Evolutionary conservation across 2,888 invertebrate genomes (phyloP), one percentile per base, ranked within the genome.

Genomic region (Dioctria linearis): DNA sequence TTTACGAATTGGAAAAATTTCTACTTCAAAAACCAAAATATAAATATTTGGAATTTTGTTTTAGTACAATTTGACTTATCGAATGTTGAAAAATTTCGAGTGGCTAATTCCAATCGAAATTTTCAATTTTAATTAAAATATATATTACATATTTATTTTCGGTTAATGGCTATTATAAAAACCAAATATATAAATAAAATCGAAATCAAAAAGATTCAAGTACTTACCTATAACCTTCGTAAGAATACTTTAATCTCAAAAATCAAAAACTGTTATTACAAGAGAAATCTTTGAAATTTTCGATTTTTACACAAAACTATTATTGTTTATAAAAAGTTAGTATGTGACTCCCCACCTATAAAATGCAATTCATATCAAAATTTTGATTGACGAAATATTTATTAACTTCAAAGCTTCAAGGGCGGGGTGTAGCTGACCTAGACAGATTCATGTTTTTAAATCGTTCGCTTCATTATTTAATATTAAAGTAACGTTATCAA

Each of bases 401-500:
- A 57, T 57, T 13, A 57, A 57, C 25, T 57, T 57, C 11, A 8
- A 61, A 61, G 3, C 2, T 3, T 5, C 75, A 75, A 75, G 59
- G 43, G 75, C 75, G 13, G 13, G 13, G n/a, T 61, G 25, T 25
- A 25, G 39, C 65, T 40, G 65, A 65, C 65, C 65, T 65, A 65
- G 65, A 59, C 37, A 2, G 37, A 25, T 25, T 25, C 2, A 25
- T 65, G 65, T 40, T 13, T 43, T 25, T 57, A 61, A 39, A 61
- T 39, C 6, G n/a, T 13, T 59, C 25, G 13, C 5, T n/a, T 59
- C 39, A 39, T 61, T 75, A 59, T 75, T 59, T 59, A 59, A 11
- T 9, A 75, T 59, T 57, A 75, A 59, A 59, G 61, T 42, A 75
- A 59, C 75, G 75, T 75, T 42, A 75, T 75, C 57, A 75, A 59